Evolutionary conservation across 2,113 vertebrate species (phyloP).

Genomic region (Oenanthe melanoleuca): DNA sequence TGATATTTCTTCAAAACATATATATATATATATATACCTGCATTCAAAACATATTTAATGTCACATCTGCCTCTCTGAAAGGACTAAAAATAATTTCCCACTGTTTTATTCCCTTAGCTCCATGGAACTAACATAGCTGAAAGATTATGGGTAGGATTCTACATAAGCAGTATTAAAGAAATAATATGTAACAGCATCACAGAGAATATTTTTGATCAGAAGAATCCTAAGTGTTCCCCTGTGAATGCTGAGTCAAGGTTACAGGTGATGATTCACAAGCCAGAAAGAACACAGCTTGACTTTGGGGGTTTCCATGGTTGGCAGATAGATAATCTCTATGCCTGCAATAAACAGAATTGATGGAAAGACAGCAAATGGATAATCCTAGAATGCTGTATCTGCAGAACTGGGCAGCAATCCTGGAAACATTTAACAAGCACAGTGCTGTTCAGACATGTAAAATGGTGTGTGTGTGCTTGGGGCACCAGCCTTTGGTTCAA

Average conservation of each 20-base stretch:
- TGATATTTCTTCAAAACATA: background rate
- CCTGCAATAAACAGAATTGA: background rate
- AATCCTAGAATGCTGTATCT: slow-evolving; percentile 8
- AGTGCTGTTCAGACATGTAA: background rate
- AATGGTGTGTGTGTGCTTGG: background rate
- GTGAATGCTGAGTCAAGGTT: slow-evolving; percentile 18
- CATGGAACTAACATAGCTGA: background rate
- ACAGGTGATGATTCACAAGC: background rate
- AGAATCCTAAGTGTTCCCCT: background rate
- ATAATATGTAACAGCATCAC: background rate
- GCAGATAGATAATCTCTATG: background rate
- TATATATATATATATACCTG: background rate
- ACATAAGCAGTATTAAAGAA: background rate
- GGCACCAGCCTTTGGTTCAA: background rate
- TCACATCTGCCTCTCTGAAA: background rate
- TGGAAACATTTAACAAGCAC: slow-evolving; percentile 33
- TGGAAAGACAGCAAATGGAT: slow-evolving; percentile 33
- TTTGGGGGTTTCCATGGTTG: slow-evolving; percentile 16
- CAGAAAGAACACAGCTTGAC: background rate
- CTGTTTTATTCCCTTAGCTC: background rate
- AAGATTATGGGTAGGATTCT: background rate
- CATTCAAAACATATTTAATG: background rate
- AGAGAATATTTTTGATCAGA: background rate
- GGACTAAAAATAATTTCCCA: background rate
- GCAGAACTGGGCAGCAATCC: background rate